phyloP scores from a whole-genome alignment of 1,140 invertebrate genomes.

The Plutomurus gul region DNA sequence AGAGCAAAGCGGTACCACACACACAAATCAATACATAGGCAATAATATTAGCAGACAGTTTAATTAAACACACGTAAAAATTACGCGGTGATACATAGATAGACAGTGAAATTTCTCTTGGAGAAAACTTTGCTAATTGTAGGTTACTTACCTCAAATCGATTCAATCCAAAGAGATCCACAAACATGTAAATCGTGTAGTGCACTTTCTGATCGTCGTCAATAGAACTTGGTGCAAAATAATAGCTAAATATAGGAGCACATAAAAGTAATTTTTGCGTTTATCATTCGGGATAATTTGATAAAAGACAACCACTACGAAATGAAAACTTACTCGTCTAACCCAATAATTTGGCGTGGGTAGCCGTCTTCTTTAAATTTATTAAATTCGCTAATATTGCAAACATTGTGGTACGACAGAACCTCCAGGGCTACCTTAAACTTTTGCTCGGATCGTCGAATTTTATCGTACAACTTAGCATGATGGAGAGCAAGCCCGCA shows the following conservation, averaged over 20 bases:
- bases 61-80: no score
- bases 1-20: no score
- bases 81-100: no score
- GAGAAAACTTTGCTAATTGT: no score
- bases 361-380: conserved; percentile 58
- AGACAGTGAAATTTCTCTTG: no score
- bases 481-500: conserved; percentile 83
- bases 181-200: conserved; percentile 77
- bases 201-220: conserved; percentile 70
- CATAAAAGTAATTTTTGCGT: not conserved
- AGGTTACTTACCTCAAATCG: conserved; percentile 66
- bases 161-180: conserved; percentile 68
- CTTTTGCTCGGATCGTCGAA: conserved; percentile 79
- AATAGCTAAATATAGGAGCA: conserved; percentile 64
- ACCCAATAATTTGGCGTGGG: conserved; percentile 56
- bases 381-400: conserved; percentile 71
- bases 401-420: conserved; percentile 76
- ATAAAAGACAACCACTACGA: not conserved
- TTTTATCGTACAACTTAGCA: conserved; percentile 83
- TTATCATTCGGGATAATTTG: not conserved
- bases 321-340: conserved; percentile 61
- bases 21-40: no score
- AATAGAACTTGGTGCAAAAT: conserved; percentile 72
- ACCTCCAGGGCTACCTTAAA: conserved; percentile 81
- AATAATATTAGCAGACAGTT: no score